Evolutionary conservation across 1,140 invertebrate genomes (phyloP).

Genomic region (Adoxophyes honmai): DNA sequence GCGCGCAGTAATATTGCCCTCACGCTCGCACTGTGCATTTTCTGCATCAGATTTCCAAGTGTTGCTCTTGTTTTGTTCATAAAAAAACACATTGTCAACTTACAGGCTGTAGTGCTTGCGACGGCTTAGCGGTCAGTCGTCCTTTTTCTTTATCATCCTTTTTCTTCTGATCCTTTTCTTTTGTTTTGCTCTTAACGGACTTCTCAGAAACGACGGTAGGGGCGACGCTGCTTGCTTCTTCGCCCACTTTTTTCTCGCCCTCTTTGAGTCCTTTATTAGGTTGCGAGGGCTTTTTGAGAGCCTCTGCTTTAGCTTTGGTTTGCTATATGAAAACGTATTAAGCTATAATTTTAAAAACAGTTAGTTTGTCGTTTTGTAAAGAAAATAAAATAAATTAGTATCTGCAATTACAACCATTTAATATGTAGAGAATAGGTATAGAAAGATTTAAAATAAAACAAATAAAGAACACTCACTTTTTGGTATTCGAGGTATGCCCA

Average conservation of each 20-base stretch:
- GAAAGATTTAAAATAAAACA: too few species aligned
- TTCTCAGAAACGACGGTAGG: constrained; percentile 12
- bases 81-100: constrained; percentile 17
- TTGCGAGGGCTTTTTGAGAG: constrained; percentile 61
- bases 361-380: too few species aligned
- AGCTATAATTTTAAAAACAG: background rate
- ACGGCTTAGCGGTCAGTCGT: constrained; percentile 30
- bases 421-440: too few species aligned
- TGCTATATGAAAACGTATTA: constrained; percentile 30
- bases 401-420: too few species aligned
- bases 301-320: constrained; percentile 70
- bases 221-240: constrained; percentile 30
- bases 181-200: constrained; percentile 22
- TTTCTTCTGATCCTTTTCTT: constrained; percentile 28
- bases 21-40: too few species aligned
- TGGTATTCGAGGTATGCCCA: too few species aligned
- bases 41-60: too few species aligned
- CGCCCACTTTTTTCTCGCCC: constrained; percentile 42
- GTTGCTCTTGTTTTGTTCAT: too few species aligned
- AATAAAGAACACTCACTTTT: too few species aligned
- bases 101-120: constrained; percentile 35
- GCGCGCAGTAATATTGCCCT: too few species aligned
- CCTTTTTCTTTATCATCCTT: constrained; percentile 40
- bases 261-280: constrained; percentile 40
- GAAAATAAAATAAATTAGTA: too few species aligned